phyloP scores from a whole-genome alignment of 1,140 invertebrate species.

The Drosophila pachea region DNA sequence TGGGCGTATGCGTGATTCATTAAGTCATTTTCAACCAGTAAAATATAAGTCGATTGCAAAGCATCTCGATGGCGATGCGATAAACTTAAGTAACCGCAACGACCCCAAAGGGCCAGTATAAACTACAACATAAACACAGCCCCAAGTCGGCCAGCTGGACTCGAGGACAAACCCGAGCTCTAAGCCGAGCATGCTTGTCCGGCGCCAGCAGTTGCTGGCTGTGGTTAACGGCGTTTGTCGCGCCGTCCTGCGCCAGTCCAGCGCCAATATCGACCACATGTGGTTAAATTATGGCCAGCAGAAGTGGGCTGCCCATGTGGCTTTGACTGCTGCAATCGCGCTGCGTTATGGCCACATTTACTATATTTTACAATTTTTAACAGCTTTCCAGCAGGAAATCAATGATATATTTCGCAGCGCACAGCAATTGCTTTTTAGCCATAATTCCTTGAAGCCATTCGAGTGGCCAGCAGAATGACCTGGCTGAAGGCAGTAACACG shows the following conservation, averaged over 20 bases:
- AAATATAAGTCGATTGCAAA: slow-evolving; percentile 67
- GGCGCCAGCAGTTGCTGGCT: slow-evolving; percentile 28
- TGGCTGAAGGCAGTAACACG: too few relatives aligned
- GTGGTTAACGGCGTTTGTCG: slow-evolving; percentile 63
- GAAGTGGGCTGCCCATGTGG: slow-evolving; percentile 19
- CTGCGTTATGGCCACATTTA: slow-evolving; percentile 37
- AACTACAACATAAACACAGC: background rate
- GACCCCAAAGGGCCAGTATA: background rate
- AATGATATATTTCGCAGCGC: slow-evolving; percentile 70
- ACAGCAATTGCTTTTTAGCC: slow-evolving; percentile 64
- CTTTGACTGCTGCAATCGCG: slow-evolving; percentile 24
- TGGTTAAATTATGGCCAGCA: slow-evolving; percentile 70
- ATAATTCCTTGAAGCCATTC: too few relatives aligned
- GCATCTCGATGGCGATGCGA: slow-evolving; percentile 56
- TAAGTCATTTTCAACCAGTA: slow-evolving; percentile 45
- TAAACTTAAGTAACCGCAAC: slow-evolving; percentile 43
- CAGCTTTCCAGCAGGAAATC: slow-evolving; percentile 66
- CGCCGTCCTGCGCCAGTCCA: too few relatives aligned
- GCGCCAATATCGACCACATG: slow-evolving; percentile 73
- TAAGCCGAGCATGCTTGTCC: slow-evolving; percentile 15
- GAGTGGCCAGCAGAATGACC: background rate
- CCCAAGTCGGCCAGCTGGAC: slow-evolving; percentile 13
- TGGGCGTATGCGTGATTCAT: slow-evolving; percentile 73
- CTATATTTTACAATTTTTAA: slow-evolving; percentile 52
- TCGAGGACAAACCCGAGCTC: slow-evolving; percentile 35